phyloP scores from a whole-genome alignment of 2,113 vertebrate genomes.

The Rattus rattus region DNA sequence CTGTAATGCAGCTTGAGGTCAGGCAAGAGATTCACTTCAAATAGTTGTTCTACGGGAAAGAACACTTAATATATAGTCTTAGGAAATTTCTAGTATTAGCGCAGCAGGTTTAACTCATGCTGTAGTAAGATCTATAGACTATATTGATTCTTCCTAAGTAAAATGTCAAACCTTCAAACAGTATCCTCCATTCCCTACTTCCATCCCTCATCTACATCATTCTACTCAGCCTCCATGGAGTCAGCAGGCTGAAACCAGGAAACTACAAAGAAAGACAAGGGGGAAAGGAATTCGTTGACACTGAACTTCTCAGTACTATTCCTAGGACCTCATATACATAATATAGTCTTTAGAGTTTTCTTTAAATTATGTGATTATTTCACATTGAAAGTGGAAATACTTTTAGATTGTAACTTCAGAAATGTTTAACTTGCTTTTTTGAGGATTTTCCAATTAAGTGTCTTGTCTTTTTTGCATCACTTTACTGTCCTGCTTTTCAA shows the following conservation, averaged over 20 bases:
- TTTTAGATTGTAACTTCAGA: slow-evolving; percentile 33
- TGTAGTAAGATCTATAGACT: background rate
- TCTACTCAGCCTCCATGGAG: background rate
- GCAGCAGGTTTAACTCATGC: background rate
- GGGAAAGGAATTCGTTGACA: background rate
- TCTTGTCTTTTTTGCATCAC: background rate
- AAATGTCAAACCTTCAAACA: background rate
- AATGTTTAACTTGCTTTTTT: slow-evolving; percentile 18
- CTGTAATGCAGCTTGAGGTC: too few relatives aligned
- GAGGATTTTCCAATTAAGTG: slow-evolving; percentile 22
- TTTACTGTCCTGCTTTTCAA: slow-evolving; percentile 29
- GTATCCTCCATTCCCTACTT: background rate
- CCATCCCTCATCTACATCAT: background rate
- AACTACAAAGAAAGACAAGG: background rate
- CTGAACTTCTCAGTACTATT: background rate
- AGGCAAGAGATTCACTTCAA: background rate
- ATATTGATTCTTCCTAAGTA: background rate
- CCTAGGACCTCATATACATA: background rate
- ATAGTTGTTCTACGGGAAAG: background rate
- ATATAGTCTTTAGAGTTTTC: background rate
- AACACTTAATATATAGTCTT: background rate
- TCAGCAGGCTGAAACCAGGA: background rate
- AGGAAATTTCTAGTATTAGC: background rate
- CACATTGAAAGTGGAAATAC: background rate
- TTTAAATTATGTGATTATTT: background rate